These are phyloP conservation scores for Sebastes schlegelii DNA, from an alignment of 2,113 vertebrate species.

Conservation along the genomic window DNA sequence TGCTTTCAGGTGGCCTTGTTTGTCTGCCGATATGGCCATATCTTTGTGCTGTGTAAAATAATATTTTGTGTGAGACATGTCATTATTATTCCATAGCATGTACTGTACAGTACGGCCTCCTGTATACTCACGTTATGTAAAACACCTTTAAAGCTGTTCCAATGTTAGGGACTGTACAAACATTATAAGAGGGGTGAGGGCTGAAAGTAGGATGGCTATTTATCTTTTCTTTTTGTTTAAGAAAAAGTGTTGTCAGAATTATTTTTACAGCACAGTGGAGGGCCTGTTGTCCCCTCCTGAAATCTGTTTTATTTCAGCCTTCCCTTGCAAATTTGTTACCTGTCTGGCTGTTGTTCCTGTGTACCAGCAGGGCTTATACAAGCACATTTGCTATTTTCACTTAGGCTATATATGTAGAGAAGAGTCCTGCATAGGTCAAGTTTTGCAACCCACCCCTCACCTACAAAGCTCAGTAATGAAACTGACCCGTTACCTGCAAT, in stretches of 20 bases:
- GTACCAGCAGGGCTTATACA: too few relatives aligned
- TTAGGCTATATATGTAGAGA: too few relatives aligned
- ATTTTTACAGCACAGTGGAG: neutral
- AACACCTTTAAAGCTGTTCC: neutral
- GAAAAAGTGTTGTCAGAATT: neutral
- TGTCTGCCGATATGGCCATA: neutral
- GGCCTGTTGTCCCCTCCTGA: neutral
- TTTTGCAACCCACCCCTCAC: too few relatives aligned
- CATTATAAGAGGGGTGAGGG: neutral
- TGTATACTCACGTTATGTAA: neutral
- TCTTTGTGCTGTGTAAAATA: neutral
- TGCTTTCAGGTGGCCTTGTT: neutral
- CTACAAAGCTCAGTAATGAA: too few relatives aligned
- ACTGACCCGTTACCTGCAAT: too few relatives aligned
- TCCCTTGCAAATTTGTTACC: neutral
- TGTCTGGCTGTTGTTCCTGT: neutral
- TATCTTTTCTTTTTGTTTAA: neutral
- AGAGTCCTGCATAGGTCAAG: too few relatives aligned
- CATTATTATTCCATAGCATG: neutral
- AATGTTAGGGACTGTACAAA: slow-evolving; percentile 35
- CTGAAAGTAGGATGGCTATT: neutral
- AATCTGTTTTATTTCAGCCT: neutral
- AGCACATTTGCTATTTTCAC: neutral
- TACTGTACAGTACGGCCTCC: neutral
- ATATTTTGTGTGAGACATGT: slow-evolving; percentile 2